A percentile compares a stretch with the other conserved stretches of the same genome.
phyloP scores from a whole-genome alignment of 1,140 invertebrate species.

The Hylyphantes graminicola region DNA sequence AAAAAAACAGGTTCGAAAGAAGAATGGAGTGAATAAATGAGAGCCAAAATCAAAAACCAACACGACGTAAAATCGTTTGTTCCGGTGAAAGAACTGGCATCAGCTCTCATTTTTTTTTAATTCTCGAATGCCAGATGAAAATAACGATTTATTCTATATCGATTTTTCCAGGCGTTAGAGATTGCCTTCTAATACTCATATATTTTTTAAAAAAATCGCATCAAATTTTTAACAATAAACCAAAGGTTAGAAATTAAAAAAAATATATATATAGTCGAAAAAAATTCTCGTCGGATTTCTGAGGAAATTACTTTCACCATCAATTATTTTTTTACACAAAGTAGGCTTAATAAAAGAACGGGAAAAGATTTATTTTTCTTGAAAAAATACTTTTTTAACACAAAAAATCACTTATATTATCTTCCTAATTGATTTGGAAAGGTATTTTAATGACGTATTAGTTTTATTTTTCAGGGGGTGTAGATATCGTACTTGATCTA shows the following conservation, averaged over 20 bases:
- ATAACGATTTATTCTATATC: conserved; percentile 49
- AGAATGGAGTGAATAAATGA: too few species aligned
- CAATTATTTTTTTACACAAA: too few species aligned
- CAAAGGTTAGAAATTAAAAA: neutral
- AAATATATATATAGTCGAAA: conserved; percentile 30
- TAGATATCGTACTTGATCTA: neutral
- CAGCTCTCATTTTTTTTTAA: neutral
- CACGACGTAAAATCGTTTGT: conserved; percentile 4
- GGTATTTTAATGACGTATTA: conserved; percentile 42
- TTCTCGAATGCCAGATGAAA: conserved; percentile 36
- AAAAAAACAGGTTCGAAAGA: too few species aligned
- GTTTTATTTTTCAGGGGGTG: conserved; percentile 9
- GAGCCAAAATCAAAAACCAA: neutral
- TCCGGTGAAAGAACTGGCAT: neutral
- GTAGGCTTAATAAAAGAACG: too few species aligned
- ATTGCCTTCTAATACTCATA: conserved; percentile 21
- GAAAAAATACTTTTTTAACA: neutral
- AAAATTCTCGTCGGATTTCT: conserved; percentile 34
- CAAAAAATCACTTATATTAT: conserved; percentile 23
- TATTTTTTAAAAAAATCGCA: too few species aligned
- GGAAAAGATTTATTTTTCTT: too few species aligned
- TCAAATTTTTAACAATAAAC: neutral
- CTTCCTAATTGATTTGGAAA: conserved; percentile 43
- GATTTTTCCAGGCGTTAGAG: conserved; percentile 14
- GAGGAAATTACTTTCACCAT: conserved; percentile 21